These are phyloP conservation scores for Coenonympha glycerion DNA, from an alignment of 2,888 invertebrate species.

Conservation along the genomic window DNA sequence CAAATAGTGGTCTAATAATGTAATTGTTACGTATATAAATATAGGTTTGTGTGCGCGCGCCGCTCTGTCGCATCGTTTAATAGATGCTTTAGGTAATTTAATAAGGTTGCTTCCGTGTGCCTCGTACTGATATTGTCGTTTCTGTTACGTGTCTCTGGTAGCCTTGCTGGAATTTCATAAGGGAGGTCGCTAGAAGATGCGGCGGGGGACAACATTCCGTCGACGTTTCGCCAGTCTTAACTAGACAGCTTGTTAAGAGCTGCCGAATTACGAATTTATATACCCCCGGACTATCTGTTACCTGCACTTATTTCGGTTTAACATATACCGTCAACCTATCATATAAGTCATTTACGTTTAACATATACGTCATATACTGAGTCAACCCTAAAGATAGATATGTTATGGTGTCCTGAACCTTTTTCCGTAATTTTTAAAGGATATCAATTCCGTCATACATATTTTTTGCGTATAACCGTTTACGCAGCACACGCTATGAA, in stretches of 20 bases:
- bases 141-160: constrained; percentile 15
- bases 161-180: constrained; percentile 30
- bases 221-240: constrained; percentile 16
- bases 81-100: constrained; percentile 53
- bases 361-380: no score
- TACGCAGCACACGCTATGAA: no score
- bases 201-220: constrained; percentile 9
- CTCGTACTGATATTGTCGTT: constrained; percentile 27
- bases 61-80: constrained; percentile 69
- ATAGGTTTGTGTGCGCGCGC: constrained; percentile 57
- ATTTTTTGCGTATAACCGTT: no score
- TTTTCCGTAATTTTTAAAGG: no score
- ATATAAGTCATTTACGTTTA: no score
- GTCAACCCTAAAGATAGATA: no score
- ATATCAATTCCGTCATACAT: no score
- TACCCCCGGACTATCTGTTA: no score
- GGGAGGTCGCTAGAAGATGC: constrained; percentile 19
- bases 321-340: no score
- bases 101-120: constrained; percentile 54
- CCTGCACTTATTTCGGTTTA: no score
- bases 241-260: neutral
- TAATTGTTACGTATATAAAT: constrained; percentile 71
- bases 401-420: no score
- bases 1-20: constrained; percentile 72
- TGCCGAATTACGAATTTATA: no score